Evolutionary conservation across 2,797 vertebrate species (phyloP).

Genomic region (Etheostoma perlongum): DNA sequence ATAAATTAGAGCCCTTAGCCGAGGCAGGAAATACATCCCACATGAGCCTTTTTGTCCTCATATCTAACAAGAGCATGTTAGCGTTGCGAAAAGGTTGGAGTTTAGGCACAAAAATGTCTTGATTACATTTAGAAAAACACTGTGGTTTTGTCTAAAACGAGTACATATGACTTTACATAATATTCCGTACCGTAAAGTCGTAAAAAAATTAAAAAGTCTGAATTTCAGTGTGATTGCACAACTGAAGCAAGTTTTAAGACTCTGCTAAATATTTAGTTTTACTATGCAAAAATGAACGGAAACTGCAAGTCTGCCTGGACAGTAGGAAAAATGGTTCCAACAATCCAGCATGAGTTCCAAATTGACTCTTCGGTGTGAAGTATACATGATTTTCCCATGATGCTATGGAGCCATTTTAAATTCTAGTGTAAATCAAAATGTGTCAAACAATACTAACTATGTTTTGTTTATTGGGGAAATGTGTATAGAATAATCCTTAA

Average conservation of each 20-base stretch:
- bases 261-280: not conserved
- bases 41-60: too few species aligned
- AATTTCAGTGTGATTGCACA: not conserved
- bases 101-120: too few species aligned
- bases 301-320: not conserved
- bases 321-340: not conserved
- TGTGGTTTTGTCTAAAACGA: too few species aligned
- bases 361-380: not conserved
- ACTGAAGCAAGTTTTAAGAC: not conserved
- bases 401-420: not conserved
- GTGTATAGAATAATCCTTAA: not conserved
- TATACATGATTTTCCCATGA: not conserved
- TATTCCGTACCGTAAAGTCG: too few species aligned
- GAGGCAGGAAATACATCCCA: too few species aligned
- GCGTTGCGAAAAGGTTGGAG: too few species aligned
- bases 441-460: not conserved
- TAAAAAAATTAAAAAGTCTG: too few species aligned
- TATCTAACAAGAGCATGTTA: too few species aligned
- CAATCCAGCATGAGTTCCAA: not conserved
- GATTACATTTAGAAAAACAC: too few species aligned
- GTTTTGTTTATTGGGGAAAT: not conserved
- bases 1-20: too few species aligned
- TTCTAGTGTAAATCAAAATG: not conserved
- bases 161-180: too few species aligned
- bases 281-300: not conserved